Evolutionary conservation across 1,140 invertebrate species (phyloP), one percentile per base, ranked within the genome.

Genomic region (Lamellibrachia luymesi): DNA sequence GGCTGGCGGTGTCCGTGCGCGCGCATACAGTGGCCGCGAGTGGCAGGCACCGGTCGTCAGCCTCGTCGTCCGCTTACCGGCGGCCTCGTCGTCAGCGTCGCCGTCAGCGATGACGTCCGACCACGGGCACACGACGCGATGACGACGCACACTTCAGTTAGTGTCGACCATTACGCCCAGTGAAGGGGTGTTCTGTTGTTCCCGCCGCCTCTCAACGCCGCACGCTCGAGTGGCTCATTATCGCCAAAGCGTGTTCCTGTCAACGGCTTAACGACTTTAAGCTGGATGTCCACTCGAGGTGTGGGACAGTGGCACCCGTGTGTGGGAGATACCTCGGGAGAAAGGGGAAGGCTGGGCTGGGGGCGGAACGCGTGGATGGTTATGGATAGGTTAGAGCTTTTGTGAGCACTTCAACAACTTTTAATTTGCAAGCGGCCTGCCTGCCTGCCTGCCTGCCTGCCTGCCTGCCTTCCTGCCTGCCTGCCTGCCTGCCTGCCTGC

Each of bases 401-500:
- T 2, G 6, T 80, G 13, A 80, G 25, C 64, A 80, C 25, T 80
- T 80, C 2, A 10, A 80, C 64, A 80, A 80, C 8, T 80, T 80
- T 80, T 8, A 17, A 80, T 80, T 80, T 80, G 64, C 64, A 80
- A 80, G 64, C 25, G 64, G 64, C 64, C 64, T 91, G n/a, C n/a
- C 50, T 91, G 50, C 27, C 91, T 92, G 91, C 27, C 91, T 92
- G 91, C 27, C 2, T 92, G 91, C 27, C 91, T 92, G 91, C 27
- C 91, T 92, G 91, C 27, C 91, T 92, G 91, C 27, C 91, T 92
- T 2, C 27, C 91, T 92, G 91, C 27, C 91, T 92, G 91, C 27
- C 91, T 92, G 91, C 27, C 91, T 92, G 91, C 27, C 90, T 92
- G 92, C 27, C 92, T 92, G 92, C n/a, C 49, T 92, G 92, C 27